Evolutionary conservation across 1,140 invertebrate genomes (phyloP).

Genomic region (Agrypnia vestita): DNA sequence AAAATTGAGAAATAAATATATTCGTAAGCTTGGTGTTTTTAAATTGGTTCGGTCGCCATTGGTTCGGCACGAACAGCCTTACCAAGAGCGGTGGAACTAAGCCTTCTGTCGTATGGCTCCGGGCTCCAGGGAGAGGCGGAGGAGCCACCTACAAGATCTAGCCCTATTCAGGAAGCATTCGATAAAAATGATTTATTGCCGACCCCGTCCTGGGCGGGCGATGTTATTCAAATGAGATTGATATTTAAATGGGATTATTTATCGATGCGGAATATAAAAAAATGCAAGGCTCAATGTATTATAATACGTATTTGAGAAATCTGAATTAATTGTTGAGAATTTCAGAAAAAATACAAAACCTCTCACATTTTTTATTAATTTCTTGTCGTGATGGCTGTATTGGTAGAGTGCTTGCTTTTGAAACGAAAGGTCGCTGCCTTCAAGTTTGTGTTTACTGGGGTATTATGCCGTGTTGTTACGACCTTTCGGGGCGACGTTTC

Average conservation of each 20-base stretch:
- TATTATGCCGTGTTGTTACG: too few species aligned
- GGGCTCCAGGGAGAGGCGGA: not conserved
- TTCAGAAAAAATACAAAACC: too few species aligned
- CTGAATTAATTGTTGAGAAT: too few species aligned
- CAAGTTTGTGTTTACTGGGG: too few species aligned
- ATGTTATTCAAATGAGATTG: slow-evolving; percentile 48
- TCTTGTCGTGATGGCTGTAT: too few species aligned
- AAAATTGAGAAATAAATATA: too few species aligned
- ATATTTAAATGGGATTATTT: slow-evolving; percentile 45
- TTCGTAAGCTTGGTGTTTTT: not conserved
- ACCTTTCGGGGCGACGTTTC: too few species aligned
- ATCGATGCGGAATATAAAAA: slow-evolving; percentile 12
- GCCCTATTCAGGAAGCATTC: slow-evolving; percentile 45
- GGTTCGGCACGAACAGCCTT: not conserved
- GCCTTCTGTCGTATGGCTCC: slow-evolving; percentile 30
- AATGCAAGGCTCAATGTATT: not conserved
- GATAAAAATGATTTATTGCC: slow-evolving; percentile 54
- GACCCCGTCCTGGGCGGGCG: not conserved
- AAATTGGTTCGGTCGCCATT: not conserved
- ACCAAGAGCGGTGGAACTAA: slow-evolving; percentile 23
- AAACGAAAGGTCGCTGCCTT: too few species aligned
- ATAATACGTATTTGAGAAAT: not conserved
- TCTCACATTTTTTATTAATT: too few species aligned
- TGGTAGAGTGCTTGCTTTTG: too few species aligned
- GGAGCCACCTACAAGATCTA: slow-evolving; percentile 34